These are phyloP conservation scores for Orthonychiurus folsomi DNA, from an alignment of 2,888 invertebrate genomes.

Conservation along the genomic window DNA sequence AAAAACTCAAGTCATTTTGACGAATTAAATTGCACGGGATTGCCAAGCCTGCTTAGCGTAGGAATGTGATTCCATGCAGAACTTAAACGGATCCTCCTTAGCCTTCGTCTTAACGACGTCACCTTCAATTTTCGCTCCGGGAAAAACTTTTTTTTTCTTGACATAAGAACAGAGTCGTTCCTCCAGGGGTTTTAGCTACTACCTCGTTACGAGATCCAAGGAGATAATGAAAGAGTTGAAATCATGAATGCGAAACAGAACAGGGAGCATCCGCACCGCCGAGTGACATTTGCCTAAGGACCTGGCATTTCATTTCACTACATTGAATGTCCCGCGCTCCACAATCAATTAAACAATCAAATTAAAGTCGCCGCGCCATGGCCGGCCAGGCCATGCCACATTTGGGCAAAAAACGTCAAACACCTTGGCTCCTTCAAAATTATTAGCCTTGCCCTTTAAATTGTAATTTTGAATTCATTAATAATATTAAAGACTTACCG, in stretches of 20 bases:
- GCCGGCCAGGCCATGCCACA: too few relatives aligned
- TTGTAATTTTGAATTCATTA: too few relatives aligned
- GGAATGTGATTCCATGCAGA: slow-evolving; percentile 8
- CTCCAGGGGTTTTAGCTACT: slow-evolving; percentile 1
- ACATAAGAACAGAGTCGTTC: slow-evolving; percentile 10
- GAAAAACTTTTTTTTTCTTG: background rate
- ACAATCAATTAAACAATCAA: slow-evolving; percentile 1
- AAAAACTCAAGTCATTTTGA: slow-evolving; percentile 4
- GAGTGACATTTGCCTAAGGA: background rate
- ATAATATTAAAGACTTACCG: background rate
- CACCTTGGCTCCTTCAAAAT: too few relatives aligned
- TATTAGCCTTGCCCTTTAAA: too few relatives aligned
- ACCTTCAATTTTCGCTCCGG: background rate
- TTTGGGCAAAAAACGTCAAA: too few relatives aligned
- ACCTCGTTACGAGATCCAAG: background rate
- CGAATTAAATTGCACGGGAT: background rate
- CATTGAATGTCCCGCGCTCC: too few relatives aligned
- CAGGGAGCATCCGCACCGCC: background rate
- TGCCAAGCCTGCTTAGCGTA: background rate
- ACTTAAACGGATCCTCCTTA: slow-evolving; percentile 2
- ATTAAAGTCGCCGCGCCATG: background rate
- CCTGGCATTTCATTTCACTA: background rate
- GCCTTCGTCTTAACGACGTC: background rate
- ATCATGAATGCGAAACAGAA: background rate
- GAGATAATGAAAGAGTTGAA: background rate